Evolutionary conservation across 2,797 vertebrate genomes (phyloP).

Genomic region (Xenentodon cancila): DNA sequence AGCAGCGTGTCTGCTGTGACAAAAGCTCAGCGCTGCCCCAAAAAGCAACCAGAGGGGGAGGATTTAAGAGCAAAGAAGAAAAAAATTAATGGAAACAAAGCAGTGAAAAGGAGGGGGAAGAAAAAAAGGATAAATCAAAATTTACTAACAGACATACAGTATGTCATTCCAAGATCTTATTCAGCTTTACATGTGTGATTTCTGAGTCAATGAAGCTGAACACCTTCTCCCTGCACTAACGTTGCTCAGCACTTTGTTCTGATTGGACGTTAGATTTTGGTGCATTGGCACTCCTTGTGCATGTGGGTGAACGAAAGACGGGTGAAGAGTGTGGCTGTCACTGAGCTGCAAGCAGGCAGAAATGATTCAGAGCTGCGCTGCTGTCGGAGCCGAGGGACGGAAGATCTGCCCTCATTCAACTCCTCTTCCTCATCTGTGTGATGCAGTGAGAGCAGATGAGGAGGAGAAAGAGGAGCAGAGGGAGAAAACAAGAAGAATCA

Average conservation of each 20-base stretch:
- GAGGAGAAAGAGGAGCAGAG: background rate
- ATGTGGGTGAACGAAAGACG: constrained; percentile 22
- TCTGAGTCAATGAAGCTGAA: constrained; percentile 9
- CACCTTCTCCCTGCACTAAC: background rate
- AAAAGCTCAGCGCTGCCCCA: constrained; percentile 60
- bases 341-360: constrained; percentile 42
- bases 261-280: constrained; percentile 55
- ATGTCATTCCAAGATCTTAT: constrained; percentile 54
- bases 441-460: constrained; percentile 11
- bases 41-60: constrained; percentile 33
- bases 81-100: constrained; percentile 48
- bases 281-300: constrained; percentile 40
- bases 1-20: constrained; percentile 31
- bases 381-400: constrained; percentile 46
- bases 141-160: constrained; percentile 57
- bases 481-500: background rate
- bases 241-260: constrained; percentile 13
- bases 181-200: constrained; percentile 20
- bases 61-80: constrained; percentile 34
- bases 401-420: constrained; percentile 37
- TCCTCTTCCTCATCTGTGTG: constrained; percentile 23
- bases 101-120: constrained; percentile 52
- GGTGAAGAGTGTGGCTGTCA: constrained; percentile 22
- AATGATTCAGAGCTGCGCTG: constrained; percentile 38
- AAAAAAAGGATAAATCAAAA: constrained; percentile 65